Evolutionary conservation across 2,888 invertebrate species (phyloP).

Genomic region (Epicampocera succincta): DNA sequence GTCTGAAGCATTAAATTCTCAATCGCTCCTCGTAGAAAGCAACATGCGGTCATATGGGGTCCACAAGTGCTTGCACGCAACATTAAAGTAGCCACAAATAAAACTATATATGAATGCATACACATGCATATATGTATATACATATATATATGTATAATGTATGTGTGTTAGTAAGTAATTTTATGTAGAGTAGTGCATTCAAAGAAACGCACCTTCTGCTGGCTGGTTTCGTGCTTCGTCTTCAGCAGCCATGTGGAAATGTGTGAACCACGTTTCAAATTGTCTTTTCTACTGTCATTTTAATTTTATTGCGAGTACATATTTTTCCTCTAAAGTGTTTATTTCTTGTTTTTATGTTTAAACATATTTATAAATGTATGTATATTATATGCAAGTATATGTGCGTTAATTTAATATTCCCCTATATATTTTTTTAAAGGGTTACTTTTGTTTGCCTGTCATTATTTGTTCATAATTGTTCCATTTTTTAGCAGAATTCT

Average conservation of each 20-base stretch:
- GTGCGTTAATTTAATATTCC: constrained; percentile 36
- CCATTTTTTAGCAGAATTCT: constrained; percentile 1
- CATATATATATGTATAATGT: no score
- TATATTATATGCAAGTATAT: not conserved
- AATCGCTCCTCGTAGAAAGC: constrained; percentile 11
- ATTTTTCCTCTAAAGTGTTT: constrained; percentile 18
- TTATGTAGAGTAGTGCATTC: not conserved
- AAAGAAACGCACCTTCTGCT: constrained; percentile 45
- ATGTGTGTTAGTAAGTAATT: not conserved
- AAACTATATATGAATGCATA: not conserved
- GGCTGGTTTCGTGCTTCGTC: constrained; percentile 7
- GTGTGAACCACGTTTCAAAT: constrained; percentile 57
- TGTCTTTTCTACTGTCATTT: constrained; percentile 33
- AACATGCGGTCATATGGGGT: constrained; percentile 4
- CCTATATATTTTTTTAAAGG: constrained; percentile 33
- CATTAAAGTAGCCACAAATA: not conserved
- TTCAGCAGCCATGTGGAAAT: constrained; percentile 60
- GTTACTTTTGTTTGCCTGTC: constrained; percentile 23
- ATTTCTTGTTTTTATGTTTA: not conserved
- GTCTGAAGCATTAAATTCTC: not conserved
- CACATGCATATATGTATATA: no score
- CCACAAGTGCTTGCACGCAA: constrained; percentile 8
- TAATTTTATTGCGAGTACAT: constrained; percentile 10
- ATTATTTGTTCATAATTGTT: constrained; percentile 39
- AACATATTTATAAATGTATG: not conserved